Percentiles rank a stretch among this genome's conserved stretches.
Evolutionary conservation across 2,888 invertebrate species (phyloP).

Genomic region (Sphaerophoria taeniata): DNA sequence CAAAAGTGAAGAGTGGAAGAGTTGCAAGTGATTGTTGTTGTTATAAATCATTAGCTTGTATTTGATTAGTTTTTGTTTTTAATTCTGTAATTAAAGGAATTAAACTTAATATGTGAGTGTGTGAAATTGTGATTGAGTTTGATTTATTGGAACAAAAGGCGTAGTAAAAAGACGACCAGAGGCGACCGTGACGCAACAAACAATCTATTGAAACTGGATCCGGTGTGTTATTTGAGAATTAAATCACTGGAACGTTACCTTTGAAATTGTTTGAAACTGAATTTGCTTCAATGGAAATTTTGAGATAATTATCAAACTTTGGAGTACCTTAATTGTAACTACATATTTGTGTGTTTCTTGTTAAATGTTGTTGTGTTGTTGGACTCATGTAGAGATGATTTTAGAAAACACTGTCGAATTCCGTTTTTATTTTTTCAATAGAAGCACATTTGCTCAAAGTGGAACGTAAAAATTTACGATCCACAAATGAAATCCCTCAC

Average conservation of each 20-base stretch:
- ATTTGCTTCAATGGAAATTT: no score
- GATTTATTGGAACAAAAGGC: slow-evolving; percentile 65
- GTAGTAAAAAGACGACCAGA: neutral
- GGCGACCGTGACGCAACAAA: neutral
- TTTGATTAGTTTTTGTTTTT: slow-evolving; percentile 28
- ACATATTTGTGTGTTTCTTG: no score
- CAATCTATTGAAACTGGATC: slow-evolving; percentile 31
- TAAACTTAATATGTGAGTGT: slow-evolving; percentile 11
- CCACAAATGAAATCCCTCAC: neutral
- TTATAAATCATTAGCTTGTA: slow-evolving; percentile 61
- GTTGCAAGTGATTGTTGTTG: slow-evolving; percentile 47
- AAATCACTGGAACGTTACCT: slow-evolving; percentile 31
- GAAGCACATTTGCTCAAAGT: neutral
- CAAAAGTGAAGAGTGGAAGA: slow-evolving; percentile 7
- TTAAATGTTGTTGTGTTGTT: no score
- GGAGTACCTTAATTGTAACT: no score
- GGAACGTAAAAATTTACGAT: neutral
- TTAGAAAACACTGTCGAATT: neutral
- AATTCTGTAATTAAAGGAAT: slow-evolving; percentile 43
- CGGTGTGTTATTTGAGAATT: slow-evolving; percentile 31
- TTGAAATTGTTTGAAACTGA: neutral
- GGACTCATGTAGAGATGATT: no score
- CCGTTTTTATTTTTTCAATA: neutral
- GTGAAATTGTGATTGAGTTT: slow-evolving; percentile 48
- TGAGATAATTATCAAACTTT: no score